Evolutionary conservation across 2,113 vertebrate genomes (phyloP).

Genomic region (Trogon surrucura): DNA sequence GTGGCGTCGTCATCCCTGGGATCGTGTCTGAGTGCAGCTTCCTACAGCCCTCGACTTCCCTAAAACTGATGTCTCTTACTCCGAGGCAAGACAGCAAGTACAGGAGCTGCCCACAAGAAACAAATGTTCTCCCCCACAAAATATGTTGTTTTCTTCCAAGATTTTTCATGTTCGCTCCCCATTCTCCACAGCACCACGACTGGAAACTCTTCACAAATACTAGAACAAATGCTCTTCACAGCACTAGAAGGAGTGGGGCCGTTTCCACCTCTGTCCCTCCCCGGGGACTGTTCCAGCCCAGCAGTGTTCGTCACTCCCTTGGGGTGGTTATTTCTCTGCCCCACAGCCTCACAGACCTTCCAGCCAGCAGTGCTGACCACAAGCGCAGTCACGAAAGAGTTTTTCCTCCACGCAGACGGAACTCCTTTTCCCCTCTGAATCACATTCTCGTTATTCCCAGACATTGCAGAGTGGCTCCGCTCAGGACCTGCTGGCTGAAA

Average conservation of each 20-base stretch:
- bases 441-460: not conserved
- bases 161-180: not conserved
- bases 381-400: not conserved
- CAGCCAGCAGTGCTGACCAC: not conserved
- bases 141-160: not conserved
- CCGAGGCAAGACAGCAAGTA: not conserved
- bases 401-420: not conserved
- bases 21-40: rapidly evolving
- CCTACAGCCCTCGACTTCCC: not conserved
- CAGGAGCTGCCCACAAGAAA: not conserved
- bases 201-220: not conserved
- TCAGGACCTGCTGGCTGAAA: not conserved
- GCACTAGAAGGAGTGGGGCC: not conserved
- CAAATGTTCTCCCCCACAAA: not conserved
- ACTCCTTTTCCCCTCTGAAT: not conserved
- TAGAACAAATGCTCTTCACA: too few relatives aligned
- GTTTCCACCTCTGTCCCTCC: not conserved
- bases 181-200: not conserved
- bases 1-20: not conserved
- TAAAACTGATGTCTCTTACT: not conserved
- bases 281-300: not conserved
- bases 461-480: not conserved
- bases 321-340: not conserved
- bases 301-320: rapidly evolving
- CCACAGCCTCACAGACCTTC: not conserved